Evolutionary conservation across 2,888 invertebrate genomes (phyloP).

Genomic region (Euplagia quadripunctaria): DNA sequence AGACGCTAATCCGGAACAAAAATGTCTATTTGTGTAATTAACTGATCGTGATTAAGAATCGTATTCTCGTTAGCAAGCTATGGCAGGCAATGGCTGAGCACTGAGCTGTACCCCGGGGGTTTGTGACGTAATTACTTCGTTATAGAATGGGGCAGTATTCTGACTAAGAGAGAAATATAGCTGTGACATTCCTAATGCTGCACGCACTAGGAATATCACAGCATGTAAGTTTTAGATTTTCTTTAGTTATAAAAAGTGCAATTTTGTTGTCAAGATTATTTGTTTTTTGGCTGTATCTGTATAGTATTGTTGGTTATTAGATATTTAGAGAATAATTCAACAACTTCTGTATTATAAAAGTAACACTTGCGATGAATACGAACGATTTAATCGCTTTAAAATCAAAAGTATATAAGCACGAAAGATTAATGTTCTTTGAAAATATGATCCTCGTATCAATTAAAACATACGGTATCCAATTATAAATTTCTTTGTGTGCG

Average conservation of each 20-base stretch:
- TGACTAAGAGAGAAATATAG: neutral
- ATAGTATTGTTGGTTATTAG: too few relatives aligned
- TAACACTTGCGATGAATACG: too few relatives aligned
- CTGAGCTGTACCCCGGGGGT: conserved; percentile 5
- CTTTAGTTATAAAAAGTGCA: neutral
- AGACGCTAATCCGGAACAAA: conserved; percentile 26
- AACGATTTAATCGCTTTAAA: neutral
- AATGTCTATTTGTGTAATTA: conserved; percentile 34
- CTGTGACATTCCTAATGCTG: neutral
- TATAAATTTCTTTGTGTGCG: neutral
- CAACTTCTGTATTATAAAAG: too few relatives aligned
- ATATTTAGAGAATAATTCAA: too few relatives aligned
- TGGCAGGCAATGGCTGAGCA: conserved; percentile 10
- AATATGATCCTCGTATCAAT: neutral
- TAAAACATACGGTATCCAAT: neutral
- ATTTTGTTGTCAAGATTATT: neutral
- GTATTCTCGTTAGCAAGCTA: conserved; percentile 18
- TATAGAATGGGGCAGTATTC: conserved; percentile 1
- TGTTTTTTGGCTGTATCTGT: neutral
- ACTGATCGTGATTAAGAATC: conserved; percentile 15
- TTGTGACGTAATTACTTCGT: conserved; percentile 12
- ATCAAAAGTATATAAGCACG: neutral
- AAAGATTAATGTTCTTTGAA: neutral
- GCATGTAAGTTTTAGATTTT: neutral
- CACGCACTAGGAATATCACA: too few relatives aligned